Evolutionary conservation across 2,113 vertebrate genomes (phyloP).

Genomic region (Eulemur rufifrons): DNA sequence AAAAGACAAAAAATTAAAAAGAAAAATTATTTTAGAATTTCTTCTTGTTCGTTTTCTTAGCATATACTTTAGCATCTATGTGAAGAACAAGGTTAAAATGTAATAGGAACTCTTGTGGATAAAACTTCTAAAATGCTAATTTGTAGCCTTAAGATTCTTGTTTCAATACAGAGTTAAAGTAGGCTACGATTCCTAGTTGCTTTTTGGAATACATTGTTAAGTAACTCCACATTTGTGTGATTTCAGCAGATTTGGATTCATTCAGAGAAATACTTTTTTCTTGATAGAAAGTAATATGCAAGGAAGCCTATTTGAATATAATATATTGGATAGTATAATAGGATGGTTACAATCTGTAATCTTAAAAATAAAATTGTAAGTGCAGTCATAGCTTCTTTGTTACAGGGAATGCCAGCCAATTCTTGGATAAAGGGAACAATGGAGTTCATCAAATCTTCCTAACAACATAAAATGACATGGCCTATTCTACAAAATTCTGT

Average conservation of each 20-base stretch:
- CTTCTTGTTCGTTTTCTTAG: background rate
- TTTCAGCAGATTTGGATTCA: slow-evolving; percentile 21
- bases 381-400: slow-evolving; percentile 40
- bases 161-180: background rate
- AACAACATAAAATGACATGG: slow-evolving; percentile 56
- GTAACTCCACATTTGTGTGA: background rate
- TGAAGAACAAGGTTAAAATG: background rate
- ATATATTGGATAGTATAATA: background rate
- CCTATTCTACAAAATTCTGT: slow-evolving; percentile 51
- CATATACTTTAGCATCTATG: background rate
- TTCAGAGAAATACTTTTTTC: background rate
- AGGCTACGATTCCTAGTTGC: rapidly evolving
- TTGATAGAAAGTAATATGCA: background rate
- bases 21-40: background rate
- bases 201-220: background rate
- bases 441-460: slow-evolving; percentile 38
- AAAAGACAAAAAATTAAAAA: background rate
- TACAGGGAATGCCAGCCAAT: background rate
- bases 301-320: background rate
- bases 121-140: background rate
- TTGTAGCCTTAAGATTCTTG: background rate
- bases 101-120: background rate
- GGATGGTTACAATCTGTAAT: background rate
- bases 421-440: slow-evolving; percentile 46
- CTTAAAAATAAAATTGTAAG: slow-evolving; percentile 62